These are phyloP conservation scores for Lipophrys pholis DNA, from an alignment of 2,113 vertebrate species.

Conservation along the genomic window DNA sequence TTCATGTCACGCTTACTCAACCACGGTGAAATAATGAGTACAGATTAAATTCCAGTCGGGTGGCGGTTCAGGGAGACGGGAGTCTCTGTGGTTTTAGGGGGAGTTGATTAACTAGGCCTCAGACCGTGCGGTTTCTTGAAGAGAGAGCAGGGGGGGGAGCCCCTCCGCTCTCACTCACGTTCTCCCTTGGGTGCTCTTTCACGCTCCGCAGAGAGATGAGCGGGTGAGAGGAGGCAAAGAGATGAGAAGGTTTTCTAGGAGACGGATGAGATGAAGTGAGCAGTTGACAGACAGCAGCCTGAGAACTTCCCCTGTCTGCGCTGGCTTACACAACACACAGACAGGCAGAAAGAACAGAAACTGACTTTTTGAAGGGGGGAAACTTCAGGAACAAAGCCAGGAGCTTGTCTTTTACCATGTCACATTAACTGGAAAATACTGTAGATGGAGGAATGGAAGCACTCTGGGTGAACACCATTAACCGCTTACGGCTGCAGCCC, in stretches of 20 bases:
- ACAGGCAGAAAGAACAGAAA: conserved; percentile 25
- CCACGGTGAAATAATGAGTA: conserved; percentile 13
- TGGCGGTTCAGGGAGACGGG: conserved; percentile 3
- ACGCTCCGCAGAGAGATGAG: conserved; percentile 43
- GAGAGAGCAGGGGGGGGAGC: conserved; percentile 25
- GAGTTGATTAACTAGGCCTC: conserved; percentile 45
- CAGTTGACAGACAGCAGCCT: conserved; percentile 56
- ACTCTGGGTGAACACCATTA: conserved; percentile 22
- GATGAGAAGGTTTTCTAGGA: conserved; percentile 49
- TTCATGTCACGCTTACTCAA: not conserved
- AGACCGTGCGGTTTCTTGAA: conserved; percentile 29
- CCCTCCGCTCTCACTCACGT: conserved; percentile 12
- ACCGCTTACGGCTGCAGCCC: not conserved
- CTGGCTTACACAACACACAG: conserved; percentile 25
- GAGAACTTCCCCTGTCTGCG: conserved; percentile 34
- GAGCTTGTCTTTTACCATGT: conserved; percentile 29
- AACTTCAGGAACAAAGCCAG: conserved; percentile 42
- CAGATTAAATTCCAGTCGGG: conserved; percentile 38
- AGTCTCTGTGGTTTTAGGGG: conserved; percentile 22
- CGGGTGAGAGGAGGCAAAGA: conserved; percentile 41
- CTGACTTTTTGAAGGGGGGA: not conserved
- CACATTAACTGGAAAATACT: conserved; percentile 27
- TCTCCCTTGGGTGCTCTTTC: conserved; percentile 39
- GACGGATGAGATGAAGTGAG: conserved; percentile 48
- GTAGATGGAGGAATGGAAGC: conserved; percentile 2